A percentile compares a stretch with the other conserved stretches of the same genome.
phyloP scores from a whole-genome alignment of 2,113 vertebrate genomes.

The Triplophysa tibetana region DNA sequence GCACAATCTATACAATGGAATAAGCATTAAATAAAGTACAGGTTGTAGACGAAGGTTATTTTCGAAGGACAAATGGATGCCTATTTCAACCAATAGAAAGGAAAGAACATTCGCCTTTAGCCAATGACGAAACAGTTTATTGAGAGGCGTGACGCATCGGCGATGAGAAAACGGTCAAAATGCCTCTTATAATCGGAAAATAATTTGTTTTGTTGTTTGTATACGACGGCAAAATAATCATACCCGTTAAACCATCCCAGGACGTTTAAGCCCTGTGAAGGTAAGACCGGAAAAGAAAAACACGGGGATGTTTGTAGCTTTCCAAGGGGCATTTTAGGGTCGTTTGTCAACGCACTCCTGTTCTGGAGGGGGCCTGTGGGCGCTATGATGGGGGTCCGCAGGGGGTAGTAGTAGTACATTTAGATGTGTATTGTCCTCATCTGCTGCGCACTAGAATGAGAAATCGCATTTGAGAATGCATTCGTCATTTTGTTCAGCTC shows the following conservation, averaged over 20 bases:
- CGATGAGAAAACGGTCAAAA: constrained; percentile 47
- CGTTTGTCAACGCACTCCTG: constrained; percentile 78
- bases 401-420: constrained; percentile 59
- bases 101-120: constrained; percentile 24
- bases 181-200: constrained; percentile 47
- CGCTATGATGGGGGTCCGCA: constrained; percentile 65
- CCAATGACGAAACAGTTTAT: constrained; percentile 67
- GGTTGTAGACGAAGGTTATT: neutral
- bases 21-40: neutral
- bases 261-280: constrained; percentile 11
- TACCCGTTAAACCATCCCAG: neutral
- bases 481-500: neutral
- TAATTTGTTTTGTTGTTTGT: constrained; percentile 34
- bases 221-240: neutral
- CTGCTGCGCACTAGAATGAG: neutral
- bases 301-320: neutral
- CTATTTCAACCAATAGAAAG: constrained; percentile 7
- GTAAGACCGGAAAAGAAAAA: constrained; percentile 51
- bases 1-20: neutral
- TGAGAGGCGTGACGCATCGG: constrained; percentile 48
- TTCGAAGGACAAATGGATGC: neutral
- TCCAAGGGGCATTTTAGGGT: constrained; percentile 54
- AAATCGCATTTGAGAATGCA: neutral
- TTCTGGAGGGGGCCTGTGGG: constrained; percentile 65
- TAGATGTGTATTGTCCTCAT: constrained; percentile 38